These are phyloP conservation scores for Agrenia bidenticulata DNA, from an alignment of 2,888 invertebrate species.

Conservation along the genomic window DNA sequence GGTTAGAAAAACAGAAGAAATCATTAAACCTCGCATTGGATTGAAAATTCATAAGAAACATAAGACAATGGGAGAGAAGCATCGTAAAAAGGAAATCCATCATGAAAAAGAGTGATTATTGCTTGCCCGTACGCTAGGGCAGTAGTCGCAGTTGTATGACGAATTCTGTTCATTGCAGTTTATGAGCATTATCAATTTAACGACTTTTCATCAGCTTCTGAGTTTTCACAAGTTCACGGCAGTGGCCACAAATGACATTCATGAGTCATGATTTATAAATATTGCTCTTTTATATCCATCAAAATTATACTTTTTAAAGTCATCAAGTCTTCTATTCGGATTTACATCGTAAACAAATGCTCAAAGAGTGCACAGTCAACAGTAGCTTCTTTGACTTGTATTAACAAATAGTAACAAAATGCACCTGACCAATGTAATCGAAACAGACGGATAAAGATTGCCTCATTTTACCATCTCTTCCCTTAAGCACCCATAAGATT, in stretches of 20 bases:
- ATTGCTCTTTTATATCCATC: not conserved
- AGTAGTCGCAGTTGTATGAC: conserved; percentile 1
- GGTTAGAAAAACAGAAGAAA: not conserved
- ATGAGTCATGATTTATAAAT: conserved; percentile 15
- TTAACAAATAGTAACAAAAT: too few relatives aligned
- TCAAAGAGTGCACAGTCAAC: too few relatives aligned
- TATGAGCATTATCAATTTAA: conserved; percentile 19
- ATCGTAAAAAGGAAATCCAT: conserved; percentile 22
- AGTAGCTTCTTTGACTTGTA: too few relatives aligned
- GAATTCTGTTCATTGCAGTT: not conserved
- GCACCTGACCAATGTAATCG: too few relatives aligned
- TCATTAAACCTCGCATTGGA: not conserved
- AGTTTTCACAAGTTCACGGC: conserved; percentile 15
- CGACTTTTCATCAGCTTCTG: conserved; percentile 22
- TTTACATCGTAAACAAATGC: too few relatives aligned
- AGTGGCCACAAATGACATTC: conserved; percentile 12
- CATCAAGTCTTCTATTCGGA: too few relatives aligned
- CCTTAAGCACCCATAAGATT: too few relatives aligned
- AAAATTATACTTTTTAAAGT: too few relatives aligned
- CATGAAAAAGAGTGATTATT: conserved; percentile 21
- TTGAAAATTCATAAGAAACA: conserved; percentile 19
- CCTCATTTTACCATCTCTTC: too few relatives aligned
- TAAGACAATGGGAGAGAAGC: conserved; percentile 8
- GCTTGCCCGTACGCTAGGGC: not conserved
- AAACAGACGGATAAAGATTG: too few relatives aligned